These are phyloP conservation scores for Eristalinus sepulchralis DNA, from an alignment of 2,888 invertebrate genomes.

Conservation along the genomic window DNA sequence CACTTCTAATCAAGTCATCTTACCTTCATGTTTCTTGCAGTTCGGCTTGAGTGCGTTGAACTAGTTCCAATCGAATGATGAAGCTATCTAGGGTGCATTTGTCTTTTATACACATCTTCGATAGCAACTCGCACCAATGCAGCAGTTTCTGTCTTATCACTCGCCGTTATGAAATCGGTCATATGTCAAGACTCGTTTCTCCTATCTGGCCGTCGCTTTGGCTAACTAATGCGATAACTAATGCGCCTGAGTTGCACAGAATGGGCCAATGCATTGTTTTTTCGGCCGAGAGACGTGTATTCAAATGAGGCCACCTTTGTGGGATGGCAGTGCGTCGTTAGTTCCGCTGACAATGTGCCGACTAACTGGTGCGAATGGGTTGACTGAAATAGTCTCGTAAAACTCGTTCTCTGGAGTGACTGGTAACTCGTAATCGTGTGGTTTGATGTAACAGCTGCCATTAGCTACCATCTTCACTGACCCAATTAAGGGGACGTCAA, in stretches of 20 bases:
- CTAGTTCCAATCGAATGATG: constrained; percentile 48
- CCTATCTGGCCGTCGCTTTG: neutral
- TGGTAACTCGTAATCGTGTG: neutral
- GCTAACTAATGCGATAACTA: neutral
- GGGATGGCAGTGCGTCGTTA: neutral
- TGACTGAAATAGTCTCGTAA: neutral
- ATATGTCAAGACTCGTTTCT: constrained; percentile 1
- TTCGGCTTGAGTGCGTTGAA: constrained; percentile 39
- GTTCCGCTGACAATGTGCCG: neutral
- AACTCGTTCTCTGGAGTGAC: neutral
- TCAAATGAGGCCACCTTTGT: neutral
- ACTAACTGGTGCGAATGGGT: neutral
- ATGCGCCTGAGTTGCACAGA: neutral
- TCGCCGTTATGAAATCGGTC: neutral
- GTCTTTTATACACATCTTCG: constrained; percentile 29
- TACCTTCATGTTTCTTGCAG: constrained; percentile 43
- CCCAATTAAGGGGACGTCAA: neutral
- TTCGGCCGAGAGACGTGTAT: neutral
- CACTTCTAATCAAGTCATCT: neutral
- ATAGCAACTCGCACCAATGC: neutral
- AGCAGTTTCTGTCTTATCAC: neutral
- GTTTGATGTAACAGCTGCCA: neutral
- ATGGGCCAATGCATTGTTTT: neutral
- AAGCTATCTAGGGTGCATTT: neutral
- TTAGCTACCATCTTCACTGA: neutral